Conservation (phyloP, 1,140 invertebrate genomes). For the Camponotus floridanus region DNA sequence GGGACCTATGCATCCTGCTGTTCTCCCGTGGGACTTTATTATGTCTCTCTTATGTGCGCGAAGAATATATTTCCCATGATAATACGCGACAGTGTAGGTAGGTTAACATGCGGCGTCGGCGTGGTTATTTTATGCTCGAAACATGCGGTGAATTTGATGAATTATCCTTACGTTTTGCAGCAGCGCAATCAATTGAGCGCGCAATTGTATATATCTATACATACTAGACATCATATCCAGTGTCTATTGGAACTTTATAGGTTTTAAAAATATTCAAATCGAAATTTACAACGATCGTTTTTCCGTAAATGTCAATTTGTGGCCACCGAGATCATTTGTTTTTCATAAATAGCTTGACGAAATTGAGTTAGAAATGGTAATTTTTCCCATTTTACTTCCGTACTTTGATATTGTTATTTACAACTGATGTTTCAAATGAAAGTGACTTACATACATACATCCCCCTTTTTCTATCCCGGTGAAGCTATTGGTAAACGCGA, state of each 20-base stretch:
- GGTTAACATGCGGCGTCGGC: slow-evolving; percentile 20
- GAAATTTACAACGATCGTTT: slow-evolving; percentile 39
- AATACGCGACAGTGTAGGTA: slow-evolving; percentile 46
- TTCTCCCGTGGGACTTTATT: slow-evolving; percentile 71
- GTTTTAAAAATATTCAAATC: slow-evolving; percentile 9
- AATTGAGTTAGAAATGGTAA: slow-evolving; percentile 44
- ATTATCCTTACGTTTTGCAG: slow-evolving; percentile 14
- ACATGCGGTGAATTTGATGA: slow-evolving; percentile 26
- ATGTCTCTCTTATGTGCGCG: slow-evolving; percentile 55
- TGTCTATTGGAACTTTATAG: background rate
- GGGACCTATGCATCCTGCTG: slow-evolving; percentile 17
- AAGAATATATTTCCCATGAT: slow-evolving; percentile 73
- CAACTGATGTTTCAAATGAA: slow-evolving; percentile 30
- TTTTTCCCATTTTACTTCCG: slow-evolving; percentile 25
- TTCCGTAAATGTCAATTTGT: slow-evolving; percentile 18
- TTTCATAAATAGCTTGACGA: slow-evolving; percentile 28
- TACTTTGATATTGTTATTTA: slow-evolving; percentile 24
- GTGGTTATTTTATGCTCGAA: slow-evolving; percentile 23
- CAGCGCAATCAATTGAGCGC: slow-evolving; percentile 26
- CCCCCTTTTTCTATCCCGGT: background rate
- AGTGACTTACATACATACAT: slow-evolving; percentile 20
- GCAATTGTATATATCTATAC: background rate
- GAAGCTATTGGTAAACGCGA: slow-evolving; percentile 5
- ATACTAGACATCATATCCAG: background rate
- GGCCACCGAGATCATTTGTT: slow-evolving; percentile 3